These are phyloP conservation scores for Rhodophaea formosa DNA, from an alignment of 2,888 invertebrate species.

Conservation along the genomic window DNA sequence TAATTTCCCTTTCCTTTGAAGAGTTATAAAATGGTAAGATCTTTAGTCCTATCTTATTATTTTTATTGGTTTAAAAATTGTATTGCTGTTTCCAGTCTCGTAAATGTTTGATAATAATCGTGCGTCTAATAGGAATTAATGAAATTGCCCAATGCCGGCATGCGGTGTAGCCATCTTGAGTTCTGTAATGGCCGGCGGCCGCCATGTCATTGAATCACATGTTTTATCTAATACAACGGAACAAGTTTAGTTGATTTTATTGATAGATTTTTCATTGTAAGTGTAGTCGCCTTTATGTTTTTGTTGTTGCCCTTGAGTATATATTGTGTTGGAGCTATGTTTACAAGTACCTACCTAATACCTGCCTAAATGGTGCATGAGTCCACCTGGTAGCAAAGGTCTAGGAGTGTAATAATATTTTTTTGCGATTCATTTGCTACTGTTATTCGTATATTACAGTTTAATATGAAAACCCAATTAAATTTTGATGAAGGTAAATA, in stretches of 20 bases:
- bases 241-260: neutral
- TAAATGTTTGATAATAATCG: too few species aligned
- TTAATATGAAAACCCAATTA: neutral
- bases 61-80: too few species aligned
- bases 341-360: conserved; percentile 13
- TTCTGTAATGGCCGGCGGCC: conserved; percentile 58
- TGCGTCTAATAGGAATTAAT: too few species aligned
- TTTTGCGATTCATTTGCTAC: neutral
- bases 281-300: neutral
- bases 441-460: neutral
- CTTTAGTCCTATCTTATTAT: too few species aligned
- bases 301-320: neutral
- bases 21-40: too few species aligned
- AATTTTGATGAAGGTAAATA: neutral
- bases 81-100: too few species aligned
- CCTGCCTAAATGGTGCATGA: neutral
- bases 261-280: neutral
- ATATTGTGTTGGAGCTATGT: conserved; percentile 19
- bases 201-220: conserved; percentile 70
- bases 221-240: conserved; percentile 29
- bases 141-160: conserved; percentile 34
- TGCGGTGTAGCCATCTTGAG: conserved; percentile 70
- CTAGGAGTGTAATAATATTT: neutral
- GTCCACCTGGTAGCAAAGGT: neutral
- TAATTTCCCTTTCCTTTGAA: too few species aligned